Base-by-base conservation (phyloP, 2,888 invertebrate species). In the Drosophila koepferae region DNA sequence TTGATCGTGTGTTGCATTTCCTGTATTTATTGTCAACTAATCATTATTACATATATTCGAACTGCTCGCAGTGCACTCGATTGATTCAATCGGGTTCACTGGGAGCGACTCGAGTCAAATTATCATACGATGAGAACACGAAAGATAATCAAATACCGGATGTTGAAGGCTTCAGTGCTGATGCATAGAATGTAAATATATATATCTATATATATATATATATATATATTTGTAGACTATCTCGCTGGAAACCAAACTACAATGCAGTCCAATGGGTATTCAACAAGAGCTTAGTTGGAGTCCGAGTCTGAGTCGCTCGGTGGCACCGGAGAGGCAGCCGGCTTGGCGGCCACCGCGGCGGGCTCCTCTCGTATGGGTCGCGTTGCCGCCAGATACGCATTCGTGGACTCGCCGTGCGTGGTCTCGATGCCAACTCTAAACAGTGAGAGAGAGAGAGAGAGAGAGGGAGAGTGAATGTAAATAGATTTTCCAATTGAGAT, bases 341-440 rank as follows among this genome's bases (percentile, higher is more conserved):
- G 93, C 65, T 92, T 87, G 40, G 93, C 91, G 49, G 93, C 91
- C 89, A 49, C 72, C 23, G 79, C 49, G 34, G 80, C 12, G 16
- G 92, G 86, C 70, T 92, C 91, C 68, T 93, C 92, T 51, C 91
- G 91, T 18, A 92, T 91, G 59, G 93, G 90, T 55, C 94, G 94
- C 10, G 96, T 95, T 49, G 96, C 96, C 53, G 95, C 94, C 63
- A 95, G 93, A 90, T 96, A 96, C 56, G 96, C 95, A 80, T 95
- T 95, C 71, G 95, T 95, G 41, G 95, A 94, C 88, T 96, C 95
- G 20, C 96, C 96, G 89, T 96, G 95, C 63, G 97, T 97, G 91
- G 97, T 97, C 93, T 98, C 98, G 92, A 98, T 97, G 90, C 97
- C 98, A 91, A 98, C 97, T 91, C 96, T 96, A 16, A 36, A 12